These are phyloP conservation scores for Hippocampus guttulatus DNA, from an alignment of 2,113 vertebrate species.

Conservation along the genomic window DNA sequence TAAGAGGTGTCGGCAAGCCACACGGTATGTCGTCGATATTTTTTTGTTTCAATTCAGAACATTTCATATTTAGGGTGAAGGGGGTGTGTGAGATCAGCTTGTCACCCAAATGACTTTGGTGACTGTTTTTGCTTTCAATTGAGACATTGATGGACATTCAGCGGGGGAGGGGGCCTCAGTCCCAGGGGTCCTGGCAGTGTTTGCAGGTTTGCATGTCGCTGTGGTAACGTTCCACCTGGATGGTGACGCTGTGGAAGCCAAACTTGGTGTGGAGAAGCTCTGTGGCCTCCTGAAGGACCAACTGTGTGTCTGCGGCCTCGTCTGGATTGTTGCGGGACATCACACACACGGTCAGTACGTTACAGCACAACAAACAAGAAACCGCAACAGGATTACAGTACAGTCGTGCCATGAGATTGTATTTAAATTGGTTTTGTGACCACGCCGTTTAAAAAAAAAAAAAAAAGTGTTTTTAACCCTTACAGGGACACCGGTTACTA, in stretches of 20 bases:
- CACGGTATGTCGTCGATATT: too few relatives aligned
- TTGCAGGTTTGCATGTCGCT: constrained; percentile 81
- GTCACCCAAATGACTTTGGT: too few relatives aligned
- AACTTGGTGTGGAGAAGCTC: constrained; percentile 81
- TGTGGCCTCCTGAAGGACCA: constrained; percentile 80
- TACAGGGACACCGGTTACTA: too few relatives aligned
- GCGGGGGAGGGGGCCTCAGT: constrained; percentile 23
- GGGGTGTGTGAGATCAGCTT: too few relatives aligned
- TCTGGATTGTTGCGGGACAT: constrained; percentile 65
- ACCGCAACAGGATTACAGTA: too few relatives aligned
- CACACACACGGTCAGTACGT: not conserved
- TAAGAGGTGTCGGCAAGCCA: not conserved
- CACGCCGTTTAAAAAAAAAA: too few relatives aligned
- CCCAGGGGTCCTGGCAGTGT: constrained; percentile 78
- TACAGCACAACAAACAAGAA: not conserved
- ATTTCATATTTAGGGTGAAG: not conserved
- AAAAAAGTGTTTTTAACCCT: too few relatives aligned
- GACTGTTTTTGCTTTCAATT: not conserved
- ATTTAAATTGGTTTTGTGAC: not conserved
- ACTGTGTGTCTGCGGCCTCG: constrained; percentile 70
- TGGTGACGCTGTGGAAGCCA: constrained; percentile 82
- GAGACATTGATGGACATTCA: not conserved
- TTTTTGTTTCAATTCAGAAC: not conserved
- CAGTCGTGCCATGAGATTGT: too few relatives aligned
- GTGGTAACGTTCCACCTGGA: constrained; percentile 85